Evolutionary conservation across 2,797 vertebrate genomes (phyloP), one percentile per base, ranked within the genome.

Genomic region (Phataginus tricuspis): DNA sequence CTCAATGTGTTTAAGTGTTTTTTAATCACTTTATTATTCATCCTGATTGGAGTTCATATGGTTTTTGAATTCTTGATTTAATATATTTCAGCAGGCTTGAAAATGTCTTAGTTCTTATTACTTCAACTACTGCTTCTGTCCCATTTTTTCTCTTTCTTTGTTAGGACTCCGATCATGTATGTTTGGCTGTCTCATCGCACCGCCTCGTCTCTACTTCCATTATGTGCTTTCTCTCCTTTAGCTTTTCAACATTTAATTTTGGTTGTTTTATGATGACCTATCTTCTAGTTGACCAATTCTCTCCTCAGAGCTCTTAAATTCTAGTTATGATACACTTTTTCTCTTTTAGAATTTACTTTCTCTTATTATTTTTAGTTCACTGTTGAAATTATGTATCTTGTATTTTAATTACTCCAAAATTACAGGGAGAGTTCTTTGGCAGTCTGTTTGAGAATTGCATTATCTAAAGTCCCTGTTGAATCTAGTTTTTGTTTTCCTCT

Each of bases 21-120:
- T 88, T n/a, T 5, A 91, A 82, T 93, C 74, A 72, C 27, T 66
- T 86, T 79, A 57, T 49, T 66, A 82, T 89, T 88, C 87, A 93
- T 82, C 86, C 18, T 91, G 72, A 82, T 61, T 86, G 66, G 61
- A 93, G 69, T 82, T 93, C 39, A 68, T 2, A 45, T 1, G 18
- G 72, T 12, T 59, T 90, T 34, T 79, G 53, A 72, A 82, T 61
- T 80, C 77, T 49, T 77, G 39, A 96, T 90, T 95, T 93, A 42
- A 74, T 42, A 37, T 77, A 55, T 94, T 86, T 82, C 31, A 66
- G 59, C 25, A 45, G 42, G 51, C 87, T 87, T 27, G 19, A 79
- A 84, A 13, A 42, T 53, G 63, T 83, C 45, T 85, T 19, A 10
- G 83, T 15, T 66, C 49, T 75, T 42, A 45, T 2, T 27, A 23